Conservation (phyloP, 1,140 invertebrate genomes). For the Batillaria attramentaria region DNA sequence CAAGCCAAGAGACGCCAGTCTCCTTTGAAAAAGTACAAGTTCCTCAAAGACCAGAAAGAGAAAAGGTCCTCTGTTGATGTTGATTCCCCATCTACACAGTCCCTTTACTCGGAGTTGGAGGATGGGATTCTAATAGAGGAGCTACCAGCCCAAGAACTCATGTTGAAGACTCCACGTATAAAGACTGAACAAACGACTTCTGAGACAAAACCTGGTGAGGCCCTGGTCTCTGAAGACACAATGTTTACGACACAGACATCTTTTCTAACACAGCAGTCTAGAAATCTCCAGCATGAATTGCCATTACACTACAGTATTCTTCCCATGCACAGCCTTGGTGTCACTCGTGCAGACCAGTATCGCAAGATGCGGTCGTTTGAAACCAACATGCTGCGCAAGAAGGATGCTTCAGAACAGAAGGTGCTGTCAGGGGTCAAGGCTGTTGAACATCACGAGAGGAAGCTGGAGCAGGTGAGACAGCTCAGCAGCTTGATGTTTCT, state of each 20-base stretch:
- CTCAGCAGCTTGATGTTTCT: constrained; percentile 7
- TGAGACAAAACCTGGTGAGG: constrained; percentile 33
- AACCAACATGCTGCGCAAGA: constrained; percentile 56
- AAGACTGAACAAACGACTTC: constrained; percentile 35
- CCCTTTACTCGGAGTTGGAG: constrained; percentile 41
- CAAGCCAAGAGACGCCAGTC: background rate
- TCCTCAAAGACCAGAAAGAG: background rate
- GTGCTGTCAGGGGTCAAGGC: constrained; percentile 64
- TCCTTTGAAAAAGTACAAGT: background rate
- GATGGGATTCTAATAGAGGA: constrained; percentile 58
- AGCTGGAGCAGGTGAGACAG: constrained; percentile 61
- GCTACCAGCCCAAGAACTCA: constrained; percentile 55
- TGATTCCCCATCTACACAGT: constrained; percentile 31
- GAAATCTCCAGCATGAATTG: constrained; percentile 19
- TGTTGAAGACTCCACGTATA: constrained; percentile 42
- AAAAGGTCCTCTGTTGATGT: constrained; percentile 19
- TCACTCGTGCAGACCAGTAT: constrained; percentile 68
- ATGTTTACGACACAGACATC: constrained; percentile 44
- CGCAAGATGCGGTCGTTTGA: constrained; percentile 63
- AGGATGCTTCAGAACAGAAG: constrained; percentile 61
- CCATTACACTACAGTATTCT: constrained; percentile 57
- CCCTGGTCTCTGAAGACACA: constrained; percentile 52
- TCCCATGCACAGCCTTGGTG: constrained; percentile 53
- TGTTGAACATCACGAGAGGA: constrained; percentile 60
- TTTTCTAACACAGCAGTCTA: constrained; percentile 8